Base-by-base conservation (phyloP, 2,888 invertebrate genomes). In the Zygaena filipendulae region DNA sequence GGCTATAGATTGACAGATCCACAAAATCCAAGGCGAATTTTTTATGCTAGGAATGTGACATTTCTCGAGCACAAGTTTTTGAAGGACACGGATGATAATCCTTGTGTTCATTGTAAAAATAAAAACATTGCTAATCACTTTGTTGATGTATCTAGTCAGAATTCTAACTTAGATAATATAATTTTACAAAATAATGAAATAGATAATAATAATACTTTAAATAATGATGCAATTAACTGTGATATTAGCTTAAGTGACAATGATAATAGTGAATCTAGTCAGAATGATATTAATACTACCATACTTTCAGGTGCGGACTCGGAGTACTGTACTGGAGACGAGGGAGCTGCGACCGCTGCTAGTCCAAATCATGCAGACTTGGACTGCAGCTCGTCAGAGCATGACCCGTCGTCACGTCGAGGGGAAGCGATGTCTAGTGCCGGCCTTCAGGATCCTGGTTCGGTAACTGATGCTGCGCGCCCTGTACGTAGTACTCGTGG, bases 121-220 rank as follows among this genome's bases (percentile, higher is more conserved):
- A 21, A 21, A 21, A 21, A 21, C 21, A 21, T 21, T 21, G 21
- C 21, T 21, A 10, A 21, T 21, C 21, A 21, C 21, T 21, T 21
- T 21, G 21, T 21, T 21, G 21, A 21, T 21, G 21, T 21, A 21
- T 21, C 21, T 21, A 21, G 21, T 21, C 21, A 21, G 21, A 21
- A 21, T 21, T 21, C n/a, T 21, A 21, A 21, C 21, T 21, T 21
- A 21, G 9, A 21, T 21, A 21, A 21, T 21, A 21, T 10, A 6
- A 21, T 21, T 21, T 7, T 21, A 21, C 21, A 21, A 21, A 21
- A 21, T 21, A 21, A 21, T 21, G 21, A 21, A 21, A 21, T 21
- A 21, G 21, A 21, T 21, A 10, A 21, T 21, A 21, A 21, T 21
- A 21, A 21, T 21, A 21, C 9, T 21, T 21, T 21, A 21, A 21